Base-by-base conservation (phyloP, 2,113 vertebrate genomes). In the Alethe diademata region DNA sequence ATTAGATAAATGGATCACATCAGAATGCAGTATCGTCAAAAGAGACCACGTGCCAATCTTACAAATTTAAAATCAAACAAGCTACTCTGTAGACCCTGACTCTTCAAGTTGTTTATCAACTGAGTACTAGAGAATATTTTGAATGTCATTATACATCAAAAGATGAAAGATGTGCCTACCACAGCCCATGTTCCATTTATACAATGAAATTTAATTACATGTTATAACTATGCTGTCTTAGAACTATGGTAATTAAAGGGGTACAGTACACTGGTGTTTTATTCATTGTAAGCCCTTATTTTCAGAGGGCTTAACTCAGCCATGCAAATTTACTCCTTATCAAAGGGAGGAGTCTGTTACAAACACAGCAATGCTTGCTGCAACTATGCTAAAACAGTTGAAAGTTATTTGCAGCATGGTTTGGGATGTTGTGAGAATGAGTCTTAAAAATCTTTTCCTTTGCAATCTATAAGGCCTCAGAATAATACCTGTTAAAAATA, bases 111-210 rank as follows among this genome's bases (percentile, higher is more conserved):
- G 96, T 96, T 97, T 98, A 97, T 97, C 96, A 96, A 96, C 93
- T 95, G 93, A 96, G 92, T 96, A 96, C 96, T 96, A 96, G 88
- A 97, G 97, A 97, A 96, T 97, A 96, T 96, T 97, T 76, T 95
- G 97, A 98, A 97, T 97, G 96, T 97, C 97, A 97, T 98, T 97
- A 97, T 97, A 97, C 96, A 97, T 98, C 97, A 98, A 97, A 97
- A 96, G 97, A 98, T 92, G 90, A 97, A 97, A 96, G 97, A 95
- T 92, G 90, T 94, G 92, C 91, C 86, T 97, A 95, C 93, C 84
- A 80, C 78, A 93, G 95, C 90, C 95, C 87, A 90, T 97, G 96
- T 91, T 97, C 94, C 94, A 96, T 96, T 97, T 97, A 81, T 95
- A 96, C 95, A 96, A 96, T 89, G 90, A 95, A 96, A 97, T 97